These are phyloP conservation scores for Hydractinia echinata DNA, from an alignment of 30 jellyfish, hydroid and myxozoan species.

Conservation along the genomic window DNA sequence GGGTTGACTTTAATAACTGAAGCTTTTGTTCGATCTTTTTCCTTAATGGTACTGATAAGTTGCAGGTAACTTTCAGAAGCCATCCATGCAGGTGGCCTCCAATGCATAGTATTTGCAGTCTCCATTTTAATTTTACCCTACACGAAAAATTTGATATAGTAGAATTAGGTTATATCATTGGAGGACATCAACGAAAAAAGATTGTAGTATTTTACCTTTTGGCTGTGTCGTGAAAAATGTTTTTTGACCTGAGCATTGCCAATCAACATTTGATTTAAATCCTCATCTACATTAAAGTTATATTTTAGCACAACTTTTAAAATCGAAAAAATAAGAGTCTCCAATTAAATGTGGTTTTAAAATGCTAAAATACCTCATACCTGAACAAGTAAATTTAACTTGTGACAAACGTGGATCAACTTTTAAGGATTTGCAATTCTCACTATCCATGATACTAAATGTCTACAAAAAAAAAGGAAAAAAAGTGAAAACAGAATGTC, in stretches of 20 bases:
- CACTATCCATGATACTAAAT: constrained; percentile 3
- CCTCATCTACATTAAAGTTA: constrained; percentile 8
- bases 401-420: constrained; percentile 19
- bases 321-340: no score
- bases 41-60: not conserved
- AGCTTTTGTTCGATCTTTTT: constrained; percentile 5
- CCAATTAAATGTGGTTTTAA: no score
- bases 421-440: not conserved
- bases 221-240: constrained; percentile 20
- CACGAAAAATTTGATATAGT: not conserved
- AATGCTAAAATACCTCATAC: not conserved
- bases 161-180: not conserved
- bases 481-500: not conserved
- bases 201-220: not conserved
- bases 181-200: not conserved
- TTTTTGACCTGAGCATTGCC: not conserved
- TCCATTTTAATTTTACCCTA: not conserved
- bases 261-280: constrained; percentile 21
- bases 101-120: not conserved
- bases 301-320: not conserved
- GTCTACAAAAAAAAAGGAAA: constrained; percentile 8
- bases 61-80: not conserved
- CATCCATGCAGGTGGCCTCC: constrained; percentile 25
- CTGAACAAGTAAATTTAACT: constrained; percentile 17
- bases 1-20: constrained; percentile 22